These are phyloP conservation scores for Pasiphila rectangulata DNA, from an alignment of 2,888 invertebrate species.

Conservation along the genomic window DNA sequence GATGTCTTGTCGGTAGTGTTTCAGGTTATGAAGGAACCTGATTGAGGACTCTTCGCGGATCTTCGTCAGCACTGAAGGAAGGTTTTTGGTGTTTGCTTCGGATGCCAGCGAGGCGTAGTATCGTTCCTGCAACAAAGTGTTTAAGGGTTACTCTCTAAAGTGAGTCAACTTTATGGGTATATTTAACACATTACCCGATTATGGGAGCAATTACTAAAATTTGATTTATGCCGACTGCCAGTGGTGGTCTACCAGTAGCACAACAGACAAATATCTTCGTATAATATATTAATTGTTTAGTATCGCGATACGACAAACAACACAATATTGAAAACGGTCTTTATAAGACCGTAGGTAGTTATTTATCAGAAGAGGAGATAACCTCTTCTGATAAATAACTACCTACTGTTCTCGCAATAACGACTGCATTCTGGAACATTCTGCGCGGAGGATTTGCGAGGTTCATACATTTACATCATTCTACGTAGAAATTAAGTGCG, in stretches of 20 bases:
- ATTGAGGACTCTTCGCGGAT: conserved; percentile 84
- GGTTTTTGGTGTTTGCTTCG: conserved; percentile 80
- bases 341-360: not conserved
- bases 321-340: conserved; percentile 17
- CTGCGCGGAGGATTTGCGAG: not conserved
- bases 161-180: too few species aligned
- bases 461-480: conserved; percentile 8
- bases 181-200: not conserved
- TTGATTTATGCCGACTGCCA: too few species aligned
- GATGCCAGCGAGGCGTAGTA: conserved; percentile 86
- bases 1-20: conserved; percentile 83
- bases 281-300: not conserved
- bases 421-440: conserved; percentile 15
- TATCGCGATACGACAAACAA: conserved; percentile 27
- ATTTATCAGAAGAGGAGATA: too few species aligned
- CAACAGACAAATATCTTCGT: not conserved
- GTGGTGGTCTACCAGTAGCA: too few species aligned
- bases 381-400: conserved; percentile 25
- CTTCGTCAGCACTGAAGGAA: conserved; percentile 85
- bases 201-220: too few species aligned
- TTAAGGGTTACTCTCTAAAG: too few species aligned
- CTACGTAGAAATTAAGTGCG: not conserved
- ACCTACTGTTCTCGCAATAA: conserved; percentile 1
- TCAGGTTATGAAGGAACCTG: conserved; percentile 82
- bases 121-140: conserved; percentile 81